A percentile compares a stretch with the other conserved stretches of the same genome.
Conservation (phyloP, 2,113 vertebrate genomes). For the Butorides virescens region DNA sequence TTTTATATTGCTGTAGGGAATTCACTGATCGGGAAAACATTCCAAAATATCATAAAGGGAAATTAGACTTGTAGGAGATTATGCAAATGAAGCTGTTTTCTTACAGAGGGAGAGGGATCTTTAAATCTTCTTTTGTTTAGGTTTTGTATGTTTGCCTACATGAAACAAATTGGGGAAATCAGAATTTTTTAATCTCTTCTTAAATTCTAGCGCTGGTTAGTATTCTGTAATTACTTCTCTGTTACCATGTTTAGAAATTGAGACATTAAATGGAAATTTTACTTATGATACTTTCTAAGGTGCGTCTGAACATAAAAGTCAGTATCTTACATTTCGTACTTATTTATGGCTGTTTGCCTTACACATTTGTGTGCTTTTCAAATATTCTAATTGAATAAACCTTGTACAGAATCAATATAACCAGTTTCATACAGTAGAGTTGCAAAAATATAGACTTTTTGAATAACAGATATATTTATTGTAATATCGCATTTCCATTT, state of each 20-base stretch:
- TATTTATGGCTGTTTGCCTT: not conserved
- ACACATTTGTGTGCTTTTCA: not conserved
- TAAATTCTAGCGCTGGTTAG: not conserved
- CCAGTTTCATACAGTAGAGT: not conserved
- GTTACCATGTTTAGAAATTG: not conserved
- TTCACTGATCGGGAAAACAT: slow-evolving; percentile 40
- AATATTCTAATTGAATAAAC: not conserved
- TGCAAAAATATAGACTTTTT: not conserved
- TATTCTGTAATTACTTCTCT: not conserved
- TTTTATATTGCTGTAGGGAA: not conserved
- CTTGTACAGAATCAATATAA: not conserved
- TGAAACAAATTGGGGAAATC: not conserved
- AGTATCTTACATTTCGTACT: not conserved
- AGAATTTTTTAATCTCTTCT: not conserved
- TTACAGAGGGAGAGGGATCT: not conserved
- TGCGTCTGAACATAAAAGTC: not conserved
- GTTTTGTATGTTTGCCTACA: not conserved
- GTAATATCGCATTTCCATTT: not conserved
- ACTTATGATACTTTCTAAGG: not conserved
- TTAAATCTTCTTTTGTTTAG: not conserved
- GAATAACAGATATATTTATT: not conserved
- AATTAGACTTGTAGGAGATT: slow-evolving; percentile 20
- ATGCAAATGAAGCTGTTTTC: slow-evolving; percentile 22
- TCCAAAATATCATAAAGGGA: slow-evolving; percentile 48
- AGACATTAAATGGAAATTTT: not conserved